These are phyloP conservation scores for Lytechinus variegatus DNA, from an alignment of 35 echinoderm and acorn worm genomes.

Conservation along the genomic window DNA sequence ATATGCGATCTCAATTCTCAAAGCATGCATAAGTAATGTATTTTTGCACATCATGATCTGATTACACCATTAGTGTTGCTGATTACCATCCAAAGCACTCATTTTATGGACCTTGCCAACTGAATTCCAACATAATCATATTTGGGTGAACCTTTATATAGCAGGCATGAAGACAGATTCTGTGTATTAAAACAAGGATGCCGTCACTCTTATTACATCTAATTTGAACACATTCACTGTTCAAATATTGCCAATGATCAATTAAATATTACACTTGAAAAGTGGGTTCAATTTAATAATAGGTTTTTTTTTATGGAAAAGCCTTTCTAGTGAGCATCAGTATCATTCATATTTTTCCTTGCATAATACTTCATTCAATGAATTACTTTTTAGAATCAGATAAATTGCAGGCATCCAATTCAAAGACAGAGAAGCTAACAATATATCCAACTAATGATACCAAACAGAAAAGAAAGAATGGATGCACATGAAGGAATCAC, in stretches of 20 bases:
- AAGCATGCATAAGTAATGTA: too few species aligned
- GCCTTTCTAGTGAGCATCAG: neutral
- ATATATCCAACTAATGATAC: neutral
- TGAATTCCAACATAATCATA: too few species aligned
- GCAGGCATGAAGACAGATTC: neutral
- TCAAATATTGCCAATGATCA: neutral
- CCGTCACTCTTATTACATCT: neutral
- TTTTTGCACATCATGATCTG: too few species aligned
- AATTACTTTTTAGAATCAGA: neutral
- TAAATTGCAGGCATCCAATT: neutral
- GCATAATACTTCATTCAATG: neutral
- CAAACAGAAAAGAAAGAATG: neutral
- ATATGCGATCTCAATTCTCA: too few species aligned
- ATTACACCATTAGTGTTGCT: too few species aligned
- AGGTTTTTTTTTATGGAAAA: neutral
- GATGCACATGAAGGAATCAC: neutral
- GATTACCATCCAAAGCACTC: too few species aligned
- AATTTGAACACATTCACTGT: neutral
- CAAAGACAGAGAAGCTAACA: neutral
- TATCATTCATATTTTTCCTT: neutral
- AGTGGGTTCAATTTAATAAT: neutral
- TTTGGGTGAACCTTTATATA: too few species aligned
- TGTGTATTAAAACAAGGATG: neutral
- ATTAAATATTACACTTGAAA: neutral
- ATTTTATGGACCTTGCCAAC: too few species aligned